These are phyloP conservation scores for Rhinogobio ventralis DNA, from an alignment of 2,797 vertebrate genomes.

Conservation along the genomic window DNA sequence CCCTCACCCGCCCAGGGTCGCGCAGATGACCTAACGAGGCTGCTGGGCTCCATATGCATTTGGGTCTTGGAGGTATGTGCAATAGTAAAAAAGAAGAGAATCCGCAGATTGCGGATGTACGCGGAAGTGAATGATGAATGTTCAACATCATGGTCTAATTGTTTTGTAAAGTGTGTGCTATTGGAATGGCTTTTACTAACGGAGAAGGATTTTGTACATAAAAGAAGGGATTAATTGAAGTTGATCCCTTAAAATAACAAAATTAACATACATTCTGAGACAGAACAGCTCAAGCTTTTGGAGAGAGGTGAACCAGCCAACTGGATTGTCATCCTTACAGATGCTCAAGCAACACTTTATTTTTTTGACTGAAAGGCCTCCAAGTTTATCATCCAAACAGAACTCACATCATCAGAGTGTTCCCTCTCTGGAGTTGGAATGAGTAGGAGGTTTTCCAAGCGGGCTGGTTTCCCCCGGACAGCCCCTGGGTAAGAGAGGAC, in stretches of 20 bases:
- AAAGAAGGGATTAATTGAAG: slow-evolving; percentile 19
- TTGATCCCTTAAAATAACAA: slow-evolving; percentile 14
- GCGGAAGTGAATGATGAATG: slow-evolving; percentile 20
- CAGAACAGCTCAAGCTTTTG: slow-evolving; percentile 32
- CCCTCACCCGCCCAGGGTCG: slow-evolving; percentile 66
- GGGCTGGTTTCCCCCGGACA: slow-evolving; percentile 38
- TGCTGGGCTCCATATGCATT: slow-evolving; percentile 54
- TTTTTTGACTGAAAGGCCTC: background rate
- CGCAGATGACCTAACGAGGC: slow-evolving; percentile 55
- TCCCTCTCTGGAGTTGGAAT: background rate
- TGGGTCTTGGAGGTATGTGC: slow-evolving; percentile 33
- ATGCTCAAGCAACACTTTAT: background rate
- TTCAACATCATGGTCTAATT: background rate
- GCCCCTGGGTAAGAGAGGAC: slow-evolving; percentile 65
- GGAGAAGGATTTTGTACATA: background rate
- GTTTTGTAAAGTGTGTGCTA: background rate
- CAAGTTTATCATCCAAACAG: background rate
- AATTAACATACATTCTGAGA: slow-evolving; percentile 30
- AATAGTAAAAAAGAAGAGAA: slow-evolving; percentile 39
- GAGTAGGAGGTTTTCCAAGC: background rate
- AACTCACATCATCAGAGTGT: background rate
- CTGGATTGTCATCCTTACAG: background rate
- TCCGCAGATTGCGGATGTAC: slow-evolving; percentile 13
- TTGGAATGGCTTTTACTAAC: background rate
- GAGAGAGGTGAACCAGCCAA: slow-evolving; percentile 34